phyloP scores from a whole-genome alignment of 2,888 invertebrate genomes.

The Lampropteryx suffumata region DNA sequence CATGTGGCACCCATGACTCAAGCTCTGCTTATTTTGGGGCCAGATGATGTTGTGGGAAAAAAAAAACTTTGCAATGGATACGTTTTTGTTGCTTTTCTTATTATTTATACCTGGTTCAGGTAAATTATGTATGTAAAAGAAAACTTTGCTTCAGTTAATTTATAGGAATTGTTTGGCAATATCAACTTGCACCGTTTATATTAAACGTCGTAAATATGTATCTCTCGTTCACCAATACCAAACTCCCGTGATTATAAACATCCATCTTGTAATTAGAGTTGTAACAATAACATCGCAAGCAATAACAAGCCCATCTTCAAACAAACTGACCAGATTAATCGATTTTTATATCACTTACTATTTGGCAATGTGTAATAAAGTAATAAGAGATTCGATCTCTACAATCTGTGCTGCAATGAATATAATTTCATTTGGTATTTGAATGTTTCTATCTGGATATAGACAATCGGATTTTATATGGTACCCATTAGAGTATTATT shows the following conservation, averaged over 20 bases:
- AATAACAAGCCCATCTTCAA: slow-evolving; percentile 8
- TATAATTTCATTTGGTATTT: background rate
- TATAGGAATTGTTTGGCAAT: too few species aligned
- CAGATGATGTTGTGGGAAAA: too few species aligned
- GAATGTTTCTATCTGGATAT: background rate
- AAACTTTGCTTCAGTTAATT: too few species aligned
- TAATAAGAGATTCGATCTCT: slow-evolving; percentile 18
- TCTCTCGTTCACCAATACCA: background rate
- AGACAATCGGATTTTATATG: slow-evolving; percentile 3
- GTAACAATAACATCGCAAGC: slow-evolving; percentile 12
- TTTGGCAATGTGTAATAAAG: slow-evolving; percentile 25
- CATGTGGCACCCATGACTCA: too few species aligned
- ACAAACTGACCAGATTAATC: slow-evolving; percentile 14
- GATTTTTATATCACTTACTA: slow-evolving; percentile 16
- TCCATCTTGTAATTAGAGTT: background rate
- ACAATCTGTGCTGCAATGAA: too few species aligned
- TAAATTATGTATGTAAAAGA: too few species aligned
- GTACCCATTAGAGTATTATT: background rate
- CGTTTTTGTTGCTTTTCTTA: too few species aligned
- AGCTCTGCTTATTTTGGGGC: too few species aligned
- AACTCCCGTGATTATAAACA: slow-evolving; percentile 15
- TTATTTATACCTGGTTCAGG: too few species aligned
- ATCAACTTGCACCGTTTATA: too few species aligned
- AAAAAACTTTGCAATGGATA: too few species aligned
- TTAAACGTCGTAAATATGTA: too few species aligned